These are phyloP conservation scores for Abramis brama DNA, from an alignment of 2,113 vertebrate species.

Conservation along the genomic window DNA sequence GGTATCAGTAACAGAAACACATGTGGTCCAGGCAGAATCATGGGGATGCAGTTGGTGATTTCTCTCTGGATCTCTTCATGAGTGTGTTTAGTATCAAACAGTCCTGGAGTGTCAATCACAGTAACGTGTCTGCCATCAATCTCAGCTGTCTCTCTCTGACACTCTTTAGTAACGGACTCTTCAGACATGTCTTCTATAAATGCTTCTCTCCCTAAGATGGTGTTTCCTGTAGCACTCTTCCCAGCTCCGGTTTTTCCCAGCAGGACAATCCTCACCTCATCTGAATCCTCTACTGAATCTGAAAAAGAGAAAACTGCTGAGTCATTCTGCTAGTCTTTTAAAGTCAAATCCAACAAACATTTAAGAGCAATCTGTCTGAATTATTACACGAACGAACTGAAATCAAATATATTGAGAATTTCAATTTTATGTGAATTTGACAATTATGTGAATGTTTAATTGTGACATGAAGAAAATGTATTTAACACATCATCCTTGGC, in stretches of 20 bases:
- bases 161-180: background rate
- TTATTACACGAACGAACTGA: background rate
- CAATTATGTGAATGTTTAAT: background rate
- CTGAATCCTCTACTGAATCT: background rate
- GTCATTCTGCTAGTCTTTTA: background rate
- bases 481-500: background rate
- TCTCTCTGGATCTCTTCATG: background rate
- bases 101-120: background rate
- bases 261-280: background rate
- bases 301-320: background rate
- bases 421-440: background rate
- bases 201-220: background rate
- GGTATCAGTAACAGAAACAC: background rate
- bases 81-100: background rate
- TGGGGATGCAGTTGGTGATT: background rate
- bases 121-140: background rate
- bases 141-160: background rate
- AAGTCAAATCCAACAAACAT: background rate
- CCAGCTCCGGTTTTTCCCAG: constrained; percentile 6
- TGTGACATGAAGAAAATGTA: background rate
- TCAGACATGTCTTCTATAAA: background rate
- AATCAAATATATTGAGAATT: too few species aligned
- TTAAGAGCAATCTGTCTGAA: too few species aligned
- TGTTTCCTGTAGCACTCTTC: background rate
- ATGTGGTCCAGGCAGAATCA: background rate